Evolutionary conservation across 2,113 vertebrate species (phyloP).

Genomic region (Garra rufa): DNA sequence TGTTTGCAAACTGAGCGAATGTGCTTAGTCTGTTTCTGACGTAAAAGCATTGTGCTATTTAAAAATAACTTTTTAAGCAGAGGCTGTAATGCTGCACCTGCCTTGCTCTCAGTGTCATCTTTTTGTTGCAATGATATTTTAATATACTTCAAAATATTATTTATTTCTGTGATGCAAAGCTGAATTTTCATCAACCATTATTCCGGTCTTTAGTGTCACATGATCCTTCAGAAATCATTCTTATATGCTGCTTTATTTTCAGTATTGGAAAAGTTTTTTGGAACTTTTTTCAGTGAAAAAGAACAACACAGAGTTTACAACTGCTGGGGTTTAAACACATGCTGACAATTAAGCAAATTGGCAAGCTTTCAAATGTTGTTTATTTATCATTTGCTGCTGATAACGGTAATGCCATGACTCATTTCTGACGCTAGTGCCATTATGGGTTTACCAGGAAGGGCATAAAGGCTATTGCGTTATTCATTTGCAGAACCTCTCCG

Average conservation of each 20-base stretch:
- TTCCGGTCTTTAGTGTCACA: too few relatives aligned
- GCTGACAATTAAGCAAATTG: not conserved
- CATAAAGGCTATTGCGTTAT: not conserved
- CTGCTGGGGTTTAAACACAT: not conserved
- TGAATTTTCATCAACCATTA: too few relatives aligned
- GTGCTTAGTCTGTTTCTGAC: not conserved
- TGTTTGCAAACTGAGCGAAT: slow-evolving; percentile 2
- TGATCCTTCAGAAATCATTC: too few relatives aligned
- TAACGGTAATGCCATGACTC: slow-evolving; percentile 3
- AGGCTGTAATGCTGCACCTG: not conserved
- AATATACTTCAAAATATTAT: too few relatives aligned
- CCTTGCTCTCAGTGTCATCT: not conserved
- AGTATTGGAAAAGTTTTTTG: too few relatives aligned
- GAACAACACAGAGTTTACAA: not conserved
- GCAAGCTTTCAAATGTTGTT: not conserved
- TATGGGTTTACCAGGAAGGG: not conserved
- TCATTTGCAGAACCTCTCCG: not conserved
- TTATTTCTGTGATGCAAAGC: too few relatives aligned
- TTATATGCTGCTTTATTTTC: too few relatives aligned
- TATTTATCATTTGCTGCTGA: slow-evolving; percentile 6
- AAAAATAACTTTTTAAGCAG: not conserved
- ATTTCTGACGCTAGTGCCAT: not conserved
- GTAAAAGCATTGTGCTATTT: slow-evolving; percentile 44
- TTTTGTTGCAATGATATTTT: not conserved
- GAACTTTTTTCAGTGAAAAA: too few relatives aligned